These are phyloP conservation scores for Globodera rostochiensis DNA, from an alignment of 1,140 invertebrate genomes.

Conservation along the genomic window DNA sequence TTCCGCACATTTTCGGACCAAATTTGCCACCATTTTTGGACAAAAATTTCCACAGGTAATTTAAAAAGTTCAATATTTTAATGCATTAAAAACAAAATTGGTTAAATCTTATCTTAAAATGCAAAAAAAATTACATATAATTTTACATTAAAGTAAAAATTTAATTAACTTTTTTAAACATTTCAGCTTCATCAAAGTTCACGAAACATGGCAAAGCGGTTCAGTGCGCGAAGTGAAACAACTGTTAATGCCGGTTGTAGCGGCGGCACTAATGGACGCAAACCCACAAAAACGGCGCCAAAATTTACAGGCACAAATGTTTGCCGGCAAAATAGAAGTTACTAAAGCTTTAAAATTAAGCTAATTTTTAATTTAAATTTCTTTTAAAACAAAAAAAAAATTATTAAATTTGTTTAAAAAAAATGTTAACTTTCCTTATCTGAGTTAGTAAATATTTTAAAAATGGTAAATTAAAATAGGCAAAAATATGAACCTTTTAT, in stretches of 20 bases:
- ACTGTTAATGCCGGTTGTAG: background rate
- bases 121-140: too few species aligned
- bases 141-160: too few species aligned
- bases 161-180: background rate
- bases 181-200: background rate
- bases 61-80: background rate
- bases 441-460: too few species aligned
- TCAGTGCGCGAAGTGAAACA: background rate
- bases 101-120: too few species aligned
- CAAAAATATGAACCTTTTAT: too few species aligned
- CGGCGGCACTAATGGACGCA: background rate
- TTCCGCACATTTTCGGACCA: slow-evolving; percentile 60
- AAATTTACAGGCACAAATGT: background rate
- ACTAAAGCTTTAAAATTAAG: too few species aligned
- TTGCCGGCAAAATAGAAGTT: background rate
- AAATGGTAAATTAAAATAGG: too few species aligned
- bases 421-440: too few species aligned
- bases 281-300: background rate
- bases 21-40: slow-evolving; percentile 54
- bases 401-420: too few species aligned
- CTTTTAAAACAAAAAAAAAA: too few species aligned
- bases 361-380: too few species aligned
- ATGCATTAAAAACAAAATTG: background rate
- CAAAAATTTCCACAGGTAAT: slow-evolving; percentile 60
- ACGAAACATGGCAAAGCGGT: background rate